Conservation (phyloP, 2,113 vertebrate species). For the Cryptotis parvus region DNA sequence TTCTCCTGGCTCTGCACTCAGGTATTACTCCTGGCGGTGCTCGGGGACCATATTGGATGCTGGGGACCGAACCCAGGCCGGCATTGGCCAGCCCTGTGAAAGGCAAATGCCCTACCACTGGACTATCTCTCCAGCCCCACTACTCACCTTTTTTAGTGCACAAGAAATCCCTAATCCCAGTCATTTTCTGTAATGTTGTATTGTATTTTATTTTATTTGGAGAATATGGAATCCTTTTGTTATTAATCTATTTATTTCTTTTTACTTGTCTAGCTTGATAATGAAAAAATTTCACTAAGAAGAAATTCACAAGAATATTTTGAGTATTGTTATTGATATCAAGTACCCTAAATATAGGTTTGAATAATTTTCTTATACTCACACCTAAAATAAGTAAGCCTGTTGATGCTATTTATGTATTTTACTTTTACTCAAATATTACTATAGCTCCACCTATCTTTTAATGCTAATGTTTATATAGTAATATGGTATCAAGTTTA, state of each 20-base stretch:
- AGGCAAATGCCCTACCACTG: no score
- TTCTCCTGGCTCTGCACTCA: no score
- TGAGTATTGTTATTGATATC: not conserved
- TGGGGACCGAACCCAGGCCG: no score
- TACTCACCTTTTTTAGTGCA: not conserved
- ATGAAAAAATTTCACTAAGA: not conserved
- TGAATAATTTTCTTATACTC: not conserved
- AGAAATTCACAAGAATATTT: not conserved
- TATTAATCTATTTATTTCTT: constrained; percentile 10
- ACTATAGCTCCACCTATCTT: not conserved
- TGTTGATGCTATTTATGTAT: not conserved
- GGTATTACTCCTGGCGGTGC: no score
- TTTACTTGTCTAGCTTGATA: not conserved
- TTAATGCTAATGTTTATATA: not conserved
- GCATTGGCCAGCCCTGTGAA: no score
- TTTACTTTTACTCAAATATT: constrained; percentile 5
- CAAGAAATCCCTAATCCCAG: not conserved
- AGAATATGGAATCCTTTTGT: not conserved
- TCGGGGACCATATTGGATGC: no score
- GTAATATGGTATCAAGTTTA: not conserved
- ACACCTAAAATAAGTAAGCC: not conserved
- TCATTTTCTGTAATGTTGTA: not conserved
- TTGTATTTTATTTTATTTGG: not conserved
- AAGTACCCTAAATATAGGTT: not conserved
- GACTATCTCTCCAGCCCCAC: no score